Base-by-base conservation (phyloP, 2,888 invertebrate genomes). In the Eulithis prunata region DNA sequence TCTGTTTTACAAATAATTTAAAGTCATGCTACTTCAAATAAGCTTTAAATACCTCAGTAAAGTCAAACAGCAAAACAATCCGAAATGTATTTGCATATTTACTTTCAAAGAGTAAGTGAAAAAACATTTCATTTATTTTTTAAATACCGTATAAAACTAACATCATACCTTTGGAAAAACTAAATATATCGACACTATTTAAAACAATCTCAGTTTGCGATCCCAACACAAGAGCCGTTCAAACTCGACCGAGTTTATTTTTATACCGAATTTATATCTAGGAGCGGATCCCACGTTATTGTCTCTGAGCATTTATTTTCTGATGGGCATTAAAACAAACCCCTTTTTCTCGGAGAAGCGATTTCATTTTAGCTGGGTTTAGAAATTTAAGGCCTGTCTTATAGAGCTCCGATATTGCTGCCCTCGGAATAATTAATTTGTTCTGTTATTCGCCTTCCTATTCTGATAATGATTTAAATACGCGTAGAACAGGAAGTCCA, bases 331-430 rank as follows among this genome's bases (percentile, higher is more conserved):
- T 92, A 91, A 92, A 92, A 91, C 86, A 91, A 90, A 91, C 90
- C 91, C 92, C 91, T 90, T 91, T 92, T 92, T 91, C 90, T 89
- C 83, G 84, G 82, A 82, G 77, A 78, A 83, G 84, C 89, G 89
- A 89, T 92, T 90, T 87, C 90, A 92, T 92, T 93, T 91, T 91
- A 91, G 91, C 91, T 91, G 89, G 92, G 88, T 91, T 92, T 91
- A 91, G 87, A 87, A 90, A 87, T 92, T 91, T 90, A 90, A 89
- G 88, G 88, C 86, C 85, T 75, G 85, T 83, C 85, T 90, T 90
- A 75, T 83, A 75, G 80, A 80, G 85, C 86, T 81, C 77, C 81
- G 87, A 83, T 86, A 85, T 87, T 86, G 78, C 78, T 86, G 79
- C 78, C 77, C 71, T 63, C 76, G 83, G 89, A 89, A 89, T 91